These are phyloP conservation scores for Cephus runcator DNA, from an alignment of 2,888 invertebrate genomes.

Conservation along the genomic window DNA sequence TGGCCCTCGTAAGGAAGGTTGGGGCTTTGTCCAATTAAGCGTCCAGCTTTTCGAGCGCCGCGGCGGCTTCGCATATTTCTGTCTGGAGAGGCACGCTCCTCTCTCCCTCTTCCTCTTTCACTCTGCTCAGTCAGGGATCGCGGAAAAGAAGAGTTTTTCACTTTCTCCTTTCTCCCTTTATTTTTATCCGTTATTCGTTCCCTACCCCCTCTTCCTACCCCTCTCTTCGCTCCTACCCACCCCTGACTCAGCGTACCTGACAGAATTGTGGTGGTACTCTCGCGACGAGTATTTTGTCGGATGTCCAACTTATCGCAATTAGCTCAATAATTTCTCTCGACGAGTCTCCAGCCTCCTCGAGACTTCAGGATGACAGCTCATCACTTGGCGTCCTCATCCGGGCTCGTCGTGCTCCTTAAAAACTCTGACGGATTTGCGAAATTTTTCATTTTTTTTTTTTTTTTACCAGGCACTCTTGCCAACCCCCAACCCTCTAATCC, in stretches of 20 bases:
- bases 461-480: neutral
- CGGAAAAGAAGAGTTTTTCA: slow-evolving; percentile 10
- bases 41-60: slow-evolving; percentile 58
- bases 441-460: neutral
- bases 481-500: neutral
- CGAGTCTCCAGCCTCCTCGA: slow-evolving; percentile 10
- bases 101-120: neutral
- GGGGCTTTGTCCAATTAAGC: slow-evolving; percentile 66
- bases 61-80: slow-evolving; percentile 60
- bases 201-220: neutral
- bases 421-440: neutral
- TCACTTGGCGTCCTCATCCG: slow-evolving; percentile 26
- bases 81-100: slow-evolving; percentile 50
- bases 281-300: slow-evolving; percentile 48
- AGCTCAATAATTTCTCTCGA: slow-evolving; percentile 62
- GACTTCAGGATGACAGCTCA: slow-evolving; percentile 36
- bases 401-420: neutral
- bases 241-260: neutral
- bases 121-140: neutral
- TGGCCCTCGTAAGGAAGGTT: slow-evolving; percentile 43
- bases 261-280: slow-evolving; percentile 20
- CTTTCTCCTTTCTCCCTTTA: slow-evolving; percentile 1
- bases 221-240: slow-evolving; percentile 5
- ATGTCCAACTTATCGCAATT: slow-evolving; percentile 61
- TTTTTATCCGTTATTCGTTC: slow-evolving; percentile 10